Evolutionary conservation across 2,888 invertebrate genomes (phyloP).

Genomic region (Laspeyria flexula): DNA sequence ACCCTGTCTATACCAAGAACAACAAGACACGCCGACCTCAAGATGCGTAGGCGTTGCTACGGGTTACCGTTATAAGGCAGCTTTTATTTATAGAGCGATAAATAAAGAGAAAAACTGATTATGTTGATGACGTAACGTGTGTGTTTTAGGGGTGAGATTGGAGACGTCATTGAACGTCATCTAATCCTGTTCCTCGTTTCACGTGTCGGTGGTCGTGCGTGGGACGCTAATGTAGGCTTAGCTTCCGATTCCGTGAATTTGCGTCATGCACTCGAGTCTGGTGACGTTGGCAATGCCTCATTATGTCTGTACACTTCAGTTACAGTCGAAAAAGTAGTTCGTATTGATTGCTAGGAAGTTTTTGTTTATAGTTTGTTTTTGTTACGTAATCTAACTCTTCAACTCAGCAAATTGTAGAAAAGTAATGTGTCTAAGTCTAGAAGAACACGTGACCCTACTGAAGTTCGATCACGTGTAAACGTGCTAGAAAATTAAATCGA

Average conservation of each 20-base stretch:
- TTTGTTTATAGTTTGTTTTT: not conserved
- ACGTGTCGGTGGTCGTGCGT: slow-evolving; percentile 54
- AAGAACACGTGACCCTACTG: too few species aligned
- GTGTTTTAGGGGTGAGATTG: slow-evolving; percentile 20
- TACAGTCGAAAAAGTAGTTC: slow-evolving; percentile 17
- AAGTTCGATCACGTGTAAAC: too few species aligned
- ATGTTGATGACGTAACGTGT: not conserved
- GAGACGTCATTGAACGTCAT: slow-evolving; percentile 45
- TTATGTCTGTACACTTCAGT: slow-evolving; percentile 40
- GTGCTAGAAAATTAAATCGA: too few species aligned
- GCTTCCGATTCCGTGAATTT: slow-evolving; percentile 60
- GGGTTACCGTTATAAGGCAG: slow-evolving; percentile 51
- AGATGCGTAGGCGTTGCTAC: slow-evolving; percentile 66
- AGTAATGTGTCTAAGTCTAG: too few species aligned
- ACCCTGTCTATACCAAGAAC: slow-evolving; percentile 35
- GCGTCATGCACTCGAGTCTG: slow-evolving; percentile 64
- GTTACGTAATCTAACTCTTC: not conserved
- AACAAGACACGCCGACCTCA: slow-evolving; percentile 44
- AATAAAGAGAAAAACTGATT: slow-evolving; percentile 27
- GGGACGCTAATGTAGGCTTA: slow-evolving; percentile 62
- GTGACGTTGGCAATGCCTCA: slow-evolving; percentile 53
- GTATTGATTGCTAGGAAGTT: slow-evolving; percentile 1
- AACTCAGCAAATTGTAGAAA: too few species aligned
- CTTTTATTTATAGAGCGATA: slow-evolving; percentile 54
- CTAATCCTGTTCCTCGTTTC: slow-evolving; percentile 57